Conservation (phyloP, 2,888 invertebrate genomes). For the Coenonympha arcania region DNA sequence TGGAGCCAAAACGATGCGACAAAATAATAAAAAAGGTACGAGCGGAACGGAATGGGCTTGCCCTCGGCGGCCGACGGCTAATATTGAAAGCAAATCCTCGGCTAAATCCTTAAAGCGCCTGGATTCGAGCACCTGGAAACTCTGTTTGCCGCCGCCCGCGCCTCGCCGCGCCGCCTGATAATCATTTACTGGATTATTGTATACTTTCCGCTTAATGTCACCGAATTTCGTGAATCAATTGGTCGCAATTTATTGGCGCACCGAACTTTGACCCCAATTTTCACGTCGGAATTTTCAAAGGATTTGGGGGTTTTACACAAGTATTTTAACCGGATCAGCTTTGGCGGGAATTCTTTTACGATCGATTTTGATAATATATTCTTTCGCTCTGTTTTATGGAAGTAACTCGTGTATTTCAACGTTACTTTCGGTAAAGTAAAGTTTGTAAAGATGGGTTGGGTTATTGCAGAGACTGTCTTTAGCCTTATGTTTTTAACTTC, state of each 20-base stretch:
- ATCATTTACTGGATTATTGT: constrained; percentile 70
- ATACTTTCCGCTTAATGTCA: constrained; percentile 67
- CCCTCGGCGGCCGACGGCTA: constrained; percentile 65
- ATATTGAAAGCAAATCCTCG: constrained; percentile 76
- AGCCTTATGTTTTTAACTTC: no score
- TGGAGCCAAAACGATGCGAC: constrained; percentile 74
- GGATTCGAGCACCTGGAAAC: constrained; percentile 72
- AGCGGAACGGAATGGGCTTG: constrained; percentile 60
- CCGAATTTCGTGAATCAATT: constrained; percentile 58
- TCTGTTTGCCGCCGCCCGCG: constrained; percentile 49
- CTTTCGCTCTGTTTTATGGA: constrained; percentile 11
- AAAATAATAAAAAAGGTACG: constrained; percentile 73
- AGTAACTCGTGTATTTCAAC: no score
- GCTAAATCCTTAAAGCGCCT: constrained; percentile 74
- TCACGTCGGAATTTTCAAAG: constrained; percentile 40
- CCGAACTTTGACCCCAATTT: constrained; percentile 37
- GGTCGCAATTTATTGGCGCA: constrained; percentile 35
- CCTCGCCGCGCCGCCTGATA: constrained; percentile 49
- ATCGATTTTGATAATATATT: constrained; percentile 15
- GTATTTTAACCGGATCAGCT: constrained; percentile 27
- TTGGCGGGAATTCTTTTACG: constrained; percentile 20
- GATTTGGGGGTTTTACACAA: constrained; percentile 33
- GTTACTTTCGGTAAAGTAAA: no score
- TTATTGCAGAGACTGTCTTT: no score
- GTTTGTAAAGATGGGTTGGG: no score